A percentile compares a stretch with the other conserved stretches of the same genome.
Conservation (phyloP, 2,113 vertebrate genomes). For the Isichthys henryi region DNA sequence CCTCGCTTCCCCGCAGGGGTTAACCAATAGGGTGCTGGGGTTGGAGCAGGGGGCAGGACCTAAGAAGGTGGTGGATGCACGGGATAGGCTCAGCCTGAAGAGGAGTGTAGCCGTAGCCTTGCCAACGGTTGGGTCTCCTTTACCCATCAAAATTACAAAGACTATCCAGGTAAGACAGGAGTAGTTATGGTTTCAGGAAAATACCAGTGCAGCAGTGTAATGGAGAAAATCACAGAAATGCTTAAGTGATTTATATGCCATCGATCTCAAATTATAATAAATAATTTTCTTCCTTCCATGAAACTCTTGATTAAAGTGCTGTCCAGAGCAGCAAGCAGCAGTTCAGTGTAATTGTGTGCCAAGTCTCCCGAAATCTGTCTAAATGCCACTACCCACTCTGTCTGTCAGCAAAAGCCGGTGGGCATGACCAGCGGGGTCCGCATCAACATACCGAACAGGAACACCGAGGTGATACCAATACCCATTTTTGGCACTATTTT, state of each 20-base stretch:
- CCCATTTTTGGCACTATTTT: neutral
- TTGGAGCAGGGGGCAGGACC: conserved; percentile 55
- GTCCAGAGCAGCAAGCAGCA: neutral
- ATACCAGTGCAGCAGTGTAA: neutral
- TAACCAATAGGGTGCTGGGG: conserved; percentile 39
- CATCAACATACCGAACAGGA: conserved; percentile 32
- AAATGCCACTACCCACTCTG: conserved; percentile 6
- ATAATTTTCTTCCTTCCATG: neutral
- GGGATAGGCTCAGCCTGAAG: conserved; percentile 87
- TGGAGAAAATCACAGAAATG: neutral
- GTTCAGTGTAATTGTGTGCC: neutral
- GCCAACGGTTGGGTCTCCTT: conserved; percentile 49
- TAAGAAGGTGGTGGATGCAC: conserved; percentile 79
- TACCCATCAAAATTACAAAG: conserved; percentile 87
- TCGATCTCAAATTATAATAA: neutral
- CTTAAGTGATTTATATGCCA: neutral
- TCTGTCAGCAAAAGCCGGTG: conserved; percentile 56
- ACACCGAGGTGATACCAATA: conserved; percentile 41
- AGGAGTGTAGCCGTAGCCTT: conserved; percentile 63
- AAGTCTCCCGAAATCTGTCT: neutral
- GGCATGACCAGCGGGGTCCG: conserved; percentile 52
- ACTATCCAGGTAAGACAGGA: conserved; percentile 77
- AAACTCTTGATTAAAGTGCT: neutral
- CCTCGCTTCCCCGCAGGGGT: conserved; percentile 38
- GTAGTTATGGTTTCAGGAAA: neutral